A percentile compares a stretch with the other conserved stretches of the same genome.
These are phyloP conservation scores for Penelope pileata DNA, from an alignment of 2,113 vertebrate species.

Conservation along the genomic window DNA sequence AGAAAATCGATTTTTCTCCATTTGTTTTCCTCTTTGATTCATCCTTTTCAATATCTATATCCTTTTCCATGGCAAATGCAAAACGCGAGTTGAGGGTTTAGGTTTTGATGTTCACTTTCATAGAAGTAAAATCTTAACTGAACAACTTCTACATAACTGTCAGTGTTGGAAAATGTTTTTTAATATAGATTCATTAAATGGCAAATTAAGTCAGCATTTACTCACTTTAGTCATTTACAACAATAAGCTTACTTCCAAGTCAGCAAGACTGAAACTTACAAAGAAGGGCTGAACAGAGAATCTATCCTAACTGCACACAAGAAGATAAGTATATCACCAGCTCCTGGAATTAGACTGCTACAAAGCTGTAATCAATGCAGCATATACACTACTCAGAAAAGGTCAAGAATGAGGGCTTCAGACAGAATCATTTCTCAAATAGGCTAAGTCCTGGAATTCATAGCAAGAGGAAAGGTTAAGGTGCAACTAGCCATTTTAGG, in stretches of 20 bases:
- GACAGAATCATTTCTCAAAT: neutral
- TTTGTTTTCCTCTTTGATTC: neutral
- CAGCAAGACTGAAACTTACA: neutral
- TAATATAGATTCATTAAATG: neutral
- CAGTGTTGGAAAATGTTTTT: neutral
- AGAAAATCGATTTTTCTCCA: fast-evolving
- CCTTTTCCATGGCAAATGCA: neutral
- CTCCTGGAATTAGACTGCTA: neutral
- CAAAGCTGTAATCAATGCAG: neutral
- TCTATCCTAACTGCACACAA: neutral
- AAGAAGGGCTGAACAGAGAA: neutral
- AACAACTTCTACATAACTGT: neutral
- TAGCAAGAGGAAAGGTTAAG: constrained; percentile 27
- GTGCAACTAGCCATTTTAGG: neutral
- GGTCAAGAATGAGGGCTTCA: neutral
- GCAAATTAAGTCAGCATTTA: neutral
- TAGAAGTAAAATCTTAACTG: neutral
- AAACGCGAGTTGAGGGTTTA: neutral
- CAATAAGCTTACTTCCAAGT: neutral
- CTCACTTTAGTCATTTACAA: neutral
- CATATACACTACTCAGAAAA: neutral
- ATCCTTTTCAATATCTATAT: fast-evolving
- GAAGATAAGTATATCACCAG: neutral
- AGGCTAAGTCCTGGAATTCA: neutral
- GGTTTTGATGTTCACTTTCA: neutral